Percentiles rank a stretch among this genome's conserved stretches.
phyloP scores from a whole-genome alignment of 1,140 invertebrate genomes.

The Papilio machaon region DNA sequence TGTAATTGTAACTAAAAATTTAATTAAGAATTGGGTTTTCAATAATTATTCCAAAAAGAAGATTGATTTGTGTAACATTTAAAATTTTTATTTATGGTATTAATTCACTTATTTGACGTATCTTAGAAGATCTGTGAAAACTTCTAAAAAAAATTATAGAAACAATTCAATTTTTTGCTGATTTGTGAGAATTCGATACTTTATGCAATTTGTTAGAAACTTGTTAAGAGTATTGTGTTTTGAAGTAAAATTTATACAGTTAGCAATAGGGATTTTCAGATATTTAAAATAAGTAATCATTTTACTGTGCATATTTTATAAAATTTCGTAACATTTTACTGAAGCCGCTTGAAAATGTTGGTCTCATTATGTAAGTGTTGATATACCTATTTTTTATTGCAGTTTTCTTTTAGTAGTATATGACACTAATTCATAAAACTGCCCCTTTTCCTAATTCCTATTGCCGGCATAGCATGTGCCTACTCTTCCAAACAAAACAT shows the following conservation, averaged over 20 bases:
- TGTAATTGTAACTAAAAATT: background rate
- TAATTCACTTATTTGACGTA: background rate
- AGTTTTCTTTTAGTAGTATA: background rate
- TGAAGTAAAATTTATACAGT: background rate
- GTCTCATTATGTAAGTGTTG: constrained; percentile 43
- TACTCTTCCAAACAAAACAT: too few species aligned
- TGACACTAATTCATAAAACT: background rate
- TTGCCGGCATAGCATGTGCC: background rate
- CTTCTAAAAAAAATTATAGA: background rate
- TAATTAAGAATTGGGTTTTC: background rate
- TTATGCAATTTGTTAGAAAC: background rate
- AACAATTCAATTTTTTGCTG: constrained; percentile 9
- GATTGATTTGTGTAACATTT: too few species aligned
- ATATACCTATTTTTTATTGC: background rate
- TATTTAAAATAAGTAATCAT: background rate
- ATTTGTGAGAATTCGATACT: background rate
- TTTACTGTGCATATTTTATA: background rate
- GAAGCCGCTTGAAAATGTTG: constrained; percentile 41
- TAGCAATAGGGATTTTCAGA: background rate
- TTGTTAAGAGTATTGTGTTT: background rate
- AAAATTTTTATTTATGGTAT: background rate
- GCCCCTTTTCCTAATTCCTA: background rate
- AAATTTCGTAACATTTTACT: background rate
- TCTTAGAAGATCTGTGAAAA: background rate
- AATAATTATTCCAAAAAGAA: background rate